Percentiles rank a stretch among this genome's conserved stretches.
phyloP scores from a whole-genome alignment of 2,113 vertebrate species.

The Mormyrus lacerda region DNA sequence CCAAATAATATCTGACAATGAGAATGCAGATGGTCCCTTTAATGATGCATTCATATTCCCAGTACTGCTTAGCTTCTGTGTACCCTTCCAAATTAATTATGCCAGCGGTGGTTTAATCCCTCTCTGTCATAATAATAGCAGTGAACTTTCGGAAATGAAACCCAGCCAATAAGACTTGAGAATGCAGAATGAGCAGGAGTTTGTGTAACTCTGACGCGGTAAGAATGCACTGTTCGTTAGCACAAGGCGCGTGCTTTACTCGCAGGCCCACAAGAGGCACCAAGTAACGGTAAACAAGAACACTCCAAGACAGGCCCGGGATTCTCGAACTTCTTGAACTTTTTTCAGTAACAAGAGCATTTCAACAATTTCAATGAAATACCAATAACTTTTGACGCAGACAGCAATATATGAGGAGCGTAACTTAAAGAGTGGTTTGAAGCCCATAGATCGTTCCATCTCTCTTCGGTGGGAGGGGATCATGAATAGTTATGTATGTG shows the following conservation, averaged over 20 bases:
- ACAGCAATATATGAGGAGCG: neutral
- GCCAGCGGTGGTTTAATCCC: neutral
- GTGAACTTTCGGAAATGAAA: slow-evolving; percentile 20
- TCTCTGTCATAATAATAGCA: slow-evolving; percentile 16
- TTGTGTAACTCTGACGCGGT: neutral
- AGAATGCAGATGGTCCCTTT: slow-evolving; percentile 2
- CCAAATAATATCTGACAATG: slow-evolving; percentile 7
- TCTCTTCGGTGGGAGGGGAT: no score
- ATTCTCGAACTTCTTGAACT: neutral
- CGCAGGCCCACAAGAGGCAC: neutral
- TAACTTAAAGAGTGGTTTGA: no score
- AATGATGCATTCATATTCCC: slow-evolving; percentile 13
- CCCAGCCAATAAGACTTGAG: neutral
- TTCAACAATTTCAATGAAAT: neutral
- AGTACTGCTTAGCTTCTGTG: neutral
- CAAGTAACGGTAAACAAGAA: neutral
- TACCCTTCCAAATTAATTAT: slow-evolving; percentile 20
- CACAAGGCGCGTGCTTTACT: no score
- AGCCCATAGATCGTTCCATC: no score
- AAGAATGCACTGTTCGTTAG: neutral
- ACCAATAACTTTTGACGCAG: neutral
- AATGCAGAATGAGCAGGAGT: neutral
- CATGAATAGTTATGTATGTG: no score
- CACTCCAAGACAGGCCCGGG: neutral
- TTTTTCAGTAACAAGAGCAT: neutral